Conservation (phyloP, 2,888 invertebrate species). For the Heliconius ismenius region DNA sequence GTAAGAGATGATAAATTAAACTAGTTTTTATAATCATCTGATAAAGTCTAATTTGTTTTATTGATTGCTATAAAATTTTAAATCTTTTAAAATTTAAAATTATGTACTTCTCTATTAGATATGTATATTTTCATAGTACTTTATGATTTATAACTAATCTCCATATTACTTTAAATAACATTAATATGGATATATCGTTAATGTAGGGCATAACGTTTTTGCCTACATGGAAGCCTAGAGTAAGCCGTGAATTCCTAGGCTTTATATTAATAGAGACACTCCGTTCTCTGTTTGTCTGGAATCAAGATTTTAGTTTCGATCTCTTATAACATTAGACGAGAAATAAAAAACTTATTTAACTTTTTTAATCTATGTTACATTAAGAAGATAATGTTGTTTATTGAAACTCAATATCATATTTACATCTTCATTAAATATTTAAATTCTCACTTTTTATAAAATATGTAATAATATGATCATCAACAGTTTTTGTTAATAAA, state of each 20-base stretch:
- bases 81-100: not conserved
- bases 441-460: constrained; percentile 17
- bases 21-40: not conserved
- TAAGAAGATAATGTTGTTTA: not conserved
- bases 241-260: too few species aligned
- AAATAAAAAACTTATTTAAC: not conserved
- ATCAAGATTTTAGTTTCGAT: too few species aligned
- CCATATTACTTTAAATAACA: too few species aligned
- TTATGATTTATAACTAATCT: too few species aligned
- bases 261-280: too few species aligned
- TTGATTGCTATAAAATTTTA: not conserved
- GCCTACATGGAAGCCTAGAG: too few species aligned
- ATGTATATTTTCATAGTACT: too few species aligned
- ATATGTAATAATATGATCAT: constrained; percentile 19
- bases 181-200: too few species aligned
- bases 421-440: constrained; percentile 15
- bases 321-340: too few species aligned
- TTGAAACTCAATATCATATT: constrained; percentile 5
- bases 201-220: too few species aligned
- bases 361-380: not conserved
- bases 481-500: constrained; percentile 16
- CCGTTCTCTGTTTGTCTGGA: too few species aligned
- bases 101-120: not conserved
- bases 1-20: not conserved
- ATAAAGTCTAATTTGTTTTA: too few species aligned